Base-by-base conservation (phyloP, 30 jellyfish, hydroid and myxozoan species). In the Morbakka virulenta region DNA sequence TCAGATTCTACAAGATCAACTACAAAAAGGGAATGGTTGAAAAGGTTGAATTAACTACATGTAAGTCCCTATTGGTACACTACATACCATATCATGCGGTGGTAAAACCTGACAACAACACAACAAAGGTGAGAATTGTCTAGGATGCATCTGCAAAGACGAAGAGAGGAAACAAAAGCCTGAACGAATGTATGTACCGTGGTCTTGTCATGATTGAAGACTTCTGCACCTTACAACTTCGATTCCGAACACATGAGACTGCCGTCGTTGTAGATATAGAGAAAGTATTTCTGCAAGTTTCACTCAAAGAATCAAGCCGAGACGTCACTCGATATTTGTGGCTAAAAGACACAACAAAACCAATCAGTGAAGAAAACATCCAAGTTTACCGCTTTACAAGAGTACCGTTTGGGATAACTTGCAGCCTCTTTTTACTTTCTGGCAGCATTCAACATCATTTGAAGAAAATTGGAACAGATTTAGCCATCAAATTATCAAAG, bases 121-220 rank as follows among this genome's bases (percentile, higher is more conserved):
- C 84, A 1, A 72, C 84, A 13, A 72, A 72, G 53, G 14, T 72
- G 12, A 49, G 84, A n/a, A 72, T 41, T 20, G 83, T 72, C 32
- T 72, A 72, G 28, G 84, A 72, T 48, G 84, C 81, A 23, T 69
- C 81, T 14, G 81, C 77, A 31, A 69, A 69, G 29, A 28, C 81
- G 22, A 69, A 69, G 81, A 69, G 36, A 28, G 14, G 74, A 28
- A 69, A 69, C 77, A 24, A 20, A 23, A 29, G 79, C 69, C 28
- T 27, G 77, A 31, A 31, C 33, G 81, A 69, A 21, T 69, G 81
- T 23, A n/a, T 69, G 13, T 34, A 69, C 81, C 70, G 81, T 11
- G 81, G 81, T 14, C 81, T 71, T 25, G 84, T 72, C 64, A 72
- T 72, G 52, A 14, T 72, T 50, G 84, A 72, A 47, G 84, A 72